Conservation (phyloP, 2,113 vertebrate genomes). For the Egretta garzetta region DNA sequence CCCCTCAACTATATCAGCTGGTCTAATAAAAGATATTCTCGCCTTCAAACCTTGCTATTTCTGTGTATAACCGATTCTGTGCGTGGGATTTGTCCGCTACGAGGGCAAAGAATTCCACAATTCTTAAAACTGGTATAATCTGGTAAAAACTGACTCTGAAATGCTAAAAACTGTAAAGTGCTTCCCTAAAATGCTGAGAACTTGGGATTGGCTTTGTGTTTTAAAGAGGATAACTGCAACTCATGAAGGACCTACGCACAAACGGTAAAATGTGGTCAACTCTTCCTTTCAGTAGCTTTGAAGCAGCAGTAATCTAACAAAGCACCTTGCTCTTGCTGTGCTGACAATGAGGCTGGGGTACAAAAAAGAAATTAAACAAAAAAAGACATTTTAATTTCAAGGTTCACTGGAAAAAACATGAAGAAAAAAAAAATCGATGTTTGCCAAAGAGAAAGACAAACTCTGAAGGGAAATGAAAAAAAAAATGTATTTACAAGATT, state of each 20-base stretch:
- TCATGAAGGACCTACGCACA: background rate
- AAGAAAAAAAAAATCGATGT: constrained; percentile 44
- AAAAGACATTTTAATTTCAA: constrained; percentile 75
- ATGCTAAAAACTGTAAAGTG: background rate
- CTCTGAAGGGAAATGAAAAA: constrained; percentile 59
- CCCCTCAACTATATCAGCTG: background rate
- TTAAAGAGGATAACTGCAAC: background rate
- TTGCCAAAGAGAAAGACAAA: constrained; percentile 70
- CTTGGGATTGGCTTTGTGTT: background rate
- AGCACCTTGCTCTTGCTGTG: constrained; percentile 23
- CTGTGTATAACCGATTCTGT: background rate
- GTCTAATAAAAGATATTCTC: background rate
- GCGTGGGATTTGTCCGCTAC: background rate
- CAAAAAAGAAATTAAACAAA: constrained; percentile 51
- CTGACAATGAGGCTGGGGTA: constrained; percentile 52
- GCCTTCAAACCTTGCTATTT: background rate
- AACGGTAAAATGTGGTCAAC: constrained; percentile 8
- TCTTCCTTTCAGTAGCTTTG: constrained; percentile 39
- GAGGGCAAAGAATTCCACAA: background rate
- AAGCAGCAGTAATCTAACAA: constrained; percentile 59
- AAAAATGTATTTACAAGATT: constrained; percentile 60
- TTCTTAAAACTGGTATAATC: background rate
- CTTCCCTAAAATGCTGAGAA: background rate
- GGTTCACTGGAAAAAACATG: constrained; percentile 67
- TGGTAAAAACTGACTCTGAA: background rate